Conservation (phyloP, 1,140 invertebrate species). For the Lasioglossum baleicum region DNA sequence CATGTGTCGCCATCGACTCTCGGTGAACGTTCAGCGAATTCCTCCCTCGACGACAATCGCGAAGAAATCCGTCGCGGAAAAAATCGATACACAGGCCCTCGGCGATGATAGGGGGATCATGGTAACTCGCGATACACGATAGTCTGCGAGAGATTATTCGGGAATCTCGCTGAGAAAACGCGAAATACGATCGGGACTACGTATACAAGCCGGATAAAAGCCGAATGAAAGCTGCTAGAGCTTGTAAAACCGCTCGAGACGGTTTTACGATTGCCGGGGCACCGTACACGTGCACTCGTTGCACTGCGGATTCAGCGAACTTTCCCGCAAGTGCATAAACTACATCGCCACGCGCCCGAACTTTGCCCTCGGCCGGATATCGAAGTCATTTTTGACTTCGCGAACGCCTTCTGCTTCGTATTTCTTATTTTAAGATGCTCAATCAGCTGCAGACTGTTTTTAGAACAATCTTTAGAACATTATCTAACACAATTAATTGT, state of each 20-base stretch:
- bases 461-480: too few species aligned
- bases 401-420: too few species aligned
- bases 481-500: too few species aligned
- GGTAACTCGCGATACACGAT: slow-evolving; percentile 7
- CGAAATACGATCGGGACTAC: background rate
- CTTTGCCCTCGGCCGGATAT: background rate
- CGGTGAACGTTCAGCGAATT: background rate
- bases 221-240: background rate
- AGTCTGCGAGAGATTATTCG: background rate
- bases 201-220: background rate
- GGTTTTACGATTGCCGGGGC: background rate
- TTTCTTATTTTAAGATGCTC: too few species aligned
- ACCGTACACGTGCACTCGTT: background rate
- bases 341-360: background rate
- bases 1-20: slow-evolving; percentile 5
- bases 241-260: background rate
- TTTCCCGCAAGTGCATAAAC: background rate
- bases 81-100: slow-evolving; percentile 11
- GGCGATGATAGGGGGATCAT: slow-evolving; percentile 2
- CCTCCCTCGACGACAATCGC: background rate
- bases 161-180: background rate
- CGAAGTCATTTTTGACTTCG: too few species aligned
- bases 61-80: background rate
- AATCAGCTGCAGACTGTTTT: too few species aligned
- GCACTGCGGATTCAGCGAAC: background rate